Evolutionary conservation across 2,113 vertebrate genomes (phyloP), one percentile per base, ranked within the genome.

Genomic region (Coptodon rendalli): DNA sequence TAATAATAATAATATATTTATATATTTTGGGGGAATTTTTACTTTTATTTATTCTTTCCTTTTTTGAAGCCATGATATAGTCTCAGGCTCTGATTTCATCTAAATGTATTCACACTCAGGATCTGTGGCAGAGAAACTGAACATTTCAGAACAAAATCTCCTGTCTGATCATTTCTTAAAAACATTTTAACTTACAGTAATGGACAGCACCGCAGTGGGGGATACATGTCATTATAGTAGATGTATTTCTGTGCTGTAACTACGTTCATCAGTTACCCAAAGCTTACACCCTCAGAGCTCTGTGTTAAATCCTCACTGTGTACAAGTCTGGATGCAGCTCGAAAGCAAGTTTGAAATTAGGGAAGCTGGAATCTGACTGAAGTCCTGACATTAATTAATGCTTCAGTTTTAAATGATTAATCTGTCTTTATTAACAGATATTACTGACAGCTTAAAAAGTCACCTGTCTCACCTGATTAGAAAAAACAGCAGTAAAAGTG

Each of bases 211-310:
- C n/a, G 63, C 19, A 13, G 63, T 8, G 34, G 34, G 29, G 6
- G 34, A 3, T 22, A 11, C 6, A 1, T 38, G 34, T 38, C 61
- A 68, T 13, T 5, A 8, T 0, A 40, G 1, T 40, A 40, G n/a
- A 40, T 14, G 36, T 68, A 14, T 40, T 1, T 68, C 19, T 68
- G 59, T 34, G 61, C 61, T 66, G 34, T 40, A 68, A 38, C 36
- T 40, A 68, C 7, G 1, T 4, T 68, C 14, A 16, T 48, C 45
- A 17, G 14, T 7, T 48, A 48, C 45, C 45, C 11, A 48, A 7
- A 48, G 6, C 6, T 48, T 6, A 61, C 27, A 1, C 27, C 27
- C 13, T 63, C 31, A 36, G 10, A 38, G 19, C 34, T 40, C 2
- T 38, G n/a, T 68, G 7, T 24, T 68, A 68, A 68, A 68, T 40